Evolutionary conservation across 2,113 vertebrate species (phyloP), one percentile per base, ranked within the genome.

Genomic region (Phocoena sinus): DNA sequence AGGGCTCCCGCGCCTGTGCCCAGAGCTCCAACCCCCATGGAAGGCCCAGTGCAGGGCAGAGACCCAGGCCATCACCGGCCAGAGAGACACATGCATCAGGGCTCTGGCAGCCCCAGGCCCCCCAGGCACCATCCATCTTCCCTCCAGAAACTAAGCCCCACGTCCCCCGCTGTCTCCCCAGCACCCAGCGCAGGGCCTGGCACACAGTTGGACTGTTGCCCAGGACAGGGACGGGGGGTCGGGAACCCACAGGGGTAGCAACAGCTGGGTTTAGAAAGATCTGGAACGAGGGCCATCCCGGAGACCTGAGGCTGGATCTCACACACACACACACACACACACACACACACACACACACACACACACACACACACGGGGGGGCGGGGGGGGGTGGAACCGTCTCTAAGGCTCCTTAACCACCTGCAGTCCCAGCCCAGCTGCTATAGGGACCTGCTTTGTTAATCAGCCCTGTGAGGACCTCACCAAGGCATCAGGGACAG

Each of bases 21-120:
- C 0, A 1, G 74, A 0, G 0, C 50, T 31, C 25, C 23, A 1
- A 12, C 85, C n/a, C 58, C 36, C 11, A 9, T 1, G 0, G 26
- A 38, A 58, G 50, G 67, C 85, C 88, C 28, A 12, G 70, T 3
- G 0, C 70, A 5, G 70, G 38, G 17, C 91, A 53, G 56, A 25
- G 56, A 63, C 44, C 25, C 67, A 17, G 68, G 33, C 38, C 0
- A 3, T 8, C 33, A 8, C 25, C 3, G 9, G 10, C 25, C 26
- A 2, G 88, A 36, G 41, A 18, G 26, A 56, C 47, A 28, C 4
- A 6, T 6, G 25, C 53, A 12, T 36, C 50, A 0, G 12, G 53
- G 41, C 53, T 31, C 65, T 1, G 0, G 76, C 41, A 53, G 65
- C 18, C 60, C 21, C 21, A n/a, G 18, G 20, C 6, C 28, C 63